Conservation (phyloP, 2,797 vertebrate species). For the Melopsittacus undulatus region DNA sequence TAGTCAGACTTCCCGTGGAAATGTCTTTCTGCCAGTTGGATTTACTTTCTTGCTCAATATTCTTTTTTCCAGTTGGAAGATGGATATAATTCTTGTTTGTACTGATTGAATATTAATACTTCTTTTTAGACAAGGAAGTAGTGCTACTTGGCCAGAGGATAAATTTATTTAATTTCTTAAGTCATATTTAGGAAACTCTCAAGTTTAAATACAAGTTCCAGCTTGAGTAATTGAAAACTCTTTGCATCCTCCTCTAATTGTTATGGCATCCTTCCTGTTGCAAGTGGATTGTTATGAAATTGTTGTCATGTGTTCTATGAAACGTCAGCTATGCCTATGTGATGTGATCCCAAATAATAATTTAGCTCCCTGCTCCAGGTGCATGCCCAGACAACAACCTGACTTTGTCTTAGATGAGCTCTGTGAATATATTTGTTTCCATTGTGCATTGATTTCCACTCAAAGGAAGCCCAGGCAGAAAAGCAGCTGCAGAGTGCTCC, state of each 20-base stretch:
- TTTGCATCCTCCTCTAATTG: conserved; percentile 42
- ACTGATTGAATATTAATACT: not conserved
- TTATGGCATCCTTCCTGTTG: conserved; percentile 55
- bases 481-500: not conserved
- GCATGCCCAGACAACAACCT: not conserved
- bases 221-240: not conserved
- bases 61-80: not conserved
- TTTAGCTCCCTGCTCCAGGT: conserved; percentile 2
- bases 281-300: conserved; percentile 6
- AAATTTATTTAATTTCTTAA: not conserved
- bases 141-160: not conserved
- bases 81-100: not conserved
- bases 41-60: not conserved
- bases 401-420: not conserved
- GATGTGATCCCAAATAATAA: not conserved
- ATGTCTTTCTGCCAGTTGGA: not conserved
- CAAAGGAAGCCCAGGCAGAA: not conserved
- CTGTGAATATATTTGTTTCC: not conserved
- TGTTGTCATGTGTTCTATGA: conserved; percentile 16
- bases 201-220: not conserved
- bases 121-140: not conserved
- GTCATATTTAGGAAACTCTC: not conserved
- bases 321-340: conserved; percentile 7
- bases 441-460: not conserved
- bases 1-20: not conserved